Conservation (phyloP, 2,888 invertebrate genomes). For the Stictocephala bisonia region DNA sequence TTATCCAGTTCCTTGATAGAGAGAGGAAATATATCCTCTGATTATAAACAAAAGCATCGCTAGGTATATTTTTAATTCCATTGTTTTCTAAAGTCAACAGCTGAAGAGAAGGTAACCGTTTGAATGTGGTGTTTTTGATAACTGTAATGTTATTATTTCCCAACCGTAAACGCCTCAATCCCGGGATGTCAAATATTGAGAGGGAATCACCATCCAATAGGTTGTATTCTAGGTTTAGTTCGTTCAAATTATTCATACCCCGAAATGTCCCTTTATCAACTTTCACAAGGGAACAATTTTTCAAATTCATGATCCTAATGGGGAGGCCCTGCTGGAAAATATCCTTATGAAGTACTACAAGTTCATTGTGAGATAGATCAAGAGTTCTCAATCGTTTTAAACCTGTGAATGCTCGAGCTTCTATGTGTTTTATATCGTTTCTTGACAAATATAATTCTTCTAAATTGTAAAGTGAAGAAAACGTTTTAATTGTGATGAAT, state of each 20-base stretch:
- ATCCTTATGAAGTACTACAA: conserved; percentile 77
- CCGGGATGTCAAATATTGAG: conserved; percentile 61
- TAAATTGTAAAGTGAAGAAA: conserved; percentile 78
- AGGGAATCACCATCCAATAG: conserved; percentile 75
- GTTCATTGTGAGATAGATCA: conserved; percentile 82
- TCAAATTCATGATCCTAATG: conserved; percentile 77
- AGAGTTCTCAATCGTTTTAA: conserved; percentile 79
- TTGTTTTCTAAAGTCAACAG: conserved; percentile 11
- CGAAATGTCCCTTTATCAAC: conserved; percentile 80
- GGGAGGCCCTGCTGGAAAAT: conserved; percentile 81
- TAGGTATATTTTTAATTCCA: conserved; percentile 14
- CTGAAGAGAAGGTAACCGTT: conserved; percentile 17
- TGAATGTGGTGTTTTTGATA: conserved; percentile 28
- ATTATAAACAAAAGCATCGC: conserved; percentile 29
- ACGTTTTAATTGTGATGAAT: conserved; percentile 77
- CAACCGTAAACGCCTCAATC: conserved; percentile 8
- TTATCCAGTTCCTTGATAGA: conserved; percentile 24
- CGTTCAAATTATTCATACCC: conserved; percentile 80
- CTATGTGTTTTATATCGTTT: conserved; percentile 77
- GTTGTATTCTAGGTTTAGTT: conserved; percentile 81
- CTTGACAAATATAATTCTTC: conserved; percentile 82
- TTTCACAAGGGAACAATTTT: conserved; percentile 78
- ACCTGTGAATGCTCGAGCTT: conserved; percentile 77
- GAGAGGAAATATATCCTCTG: conserved; percentile 9
- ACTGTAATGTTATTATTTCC: conserved; percentile 24